These are phyloP conservation scores for Polypedilum pembai DNA, from an alignment of 1,140 invertebrate species.

Conservation along the genomic window DNA sequence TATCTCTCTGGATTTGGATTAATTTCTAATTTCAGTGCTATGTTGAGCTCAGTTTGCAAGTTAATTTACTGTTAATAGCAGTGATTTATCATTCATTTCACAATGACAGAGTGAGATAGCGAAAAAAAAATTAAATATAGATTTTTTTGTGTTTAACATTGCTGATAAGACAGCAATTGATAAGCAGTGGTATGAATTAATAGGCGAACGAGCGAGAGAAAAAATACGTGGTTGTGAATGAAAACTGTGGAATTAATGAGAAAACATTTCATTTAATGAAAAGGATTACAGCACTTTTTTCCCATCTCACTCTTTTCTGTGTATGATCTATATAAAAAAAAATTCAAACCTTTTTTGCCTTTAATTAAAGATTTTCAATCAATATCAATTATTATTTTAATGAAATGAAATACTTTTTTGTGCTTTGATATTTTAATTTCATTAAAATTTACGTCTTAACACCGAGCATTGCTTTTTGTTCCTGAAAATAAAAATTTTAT, in stretches of 20 bases:
- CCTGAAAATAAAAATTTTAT: too few species aligned
- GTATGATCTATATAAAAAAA: too few species aligned
- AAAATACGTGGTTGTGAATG: background rate
- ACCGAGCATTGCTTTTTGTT: too few species aligned
- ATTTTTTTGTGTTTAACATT: background rate
- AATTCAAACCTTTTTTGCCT: too few species aligned
- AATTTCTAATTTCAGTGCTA: constrained; percentile 12
- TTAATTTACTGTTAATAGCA: constrained; percentile 7
- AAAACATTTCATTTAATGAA: too few species aligned
- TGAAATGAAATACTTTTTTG: too few species aligned
- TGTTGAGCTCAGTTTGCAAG: background rate
- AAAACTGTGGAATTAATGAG: background rate
- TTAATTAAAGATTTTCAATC: too few species aligned
- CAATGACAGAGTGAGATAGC: background rate
- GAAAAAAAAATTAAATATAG: background rate
- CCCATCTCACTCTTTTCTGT: too few species aligned
- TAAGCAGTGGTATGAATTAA: background rate
- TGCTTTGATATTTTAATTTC: too few species aligned
- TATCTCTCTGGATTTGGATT: background rate
- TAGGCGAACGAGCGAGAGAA: background rate
- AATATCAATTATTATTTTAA: too few species aligned
- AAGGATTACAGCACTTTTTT: too few species aligned
- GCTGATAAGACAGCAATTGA: background rate
- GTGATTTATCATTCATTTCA: constrained; percentile 10
- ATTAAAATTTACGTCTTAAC: too few species aligned